These are phyloP conservation scores for Hippoglossus stenolepis DNA, from an alignment of 2,113 vertebrate genomes.

Conservation along the genomic window DNA sequence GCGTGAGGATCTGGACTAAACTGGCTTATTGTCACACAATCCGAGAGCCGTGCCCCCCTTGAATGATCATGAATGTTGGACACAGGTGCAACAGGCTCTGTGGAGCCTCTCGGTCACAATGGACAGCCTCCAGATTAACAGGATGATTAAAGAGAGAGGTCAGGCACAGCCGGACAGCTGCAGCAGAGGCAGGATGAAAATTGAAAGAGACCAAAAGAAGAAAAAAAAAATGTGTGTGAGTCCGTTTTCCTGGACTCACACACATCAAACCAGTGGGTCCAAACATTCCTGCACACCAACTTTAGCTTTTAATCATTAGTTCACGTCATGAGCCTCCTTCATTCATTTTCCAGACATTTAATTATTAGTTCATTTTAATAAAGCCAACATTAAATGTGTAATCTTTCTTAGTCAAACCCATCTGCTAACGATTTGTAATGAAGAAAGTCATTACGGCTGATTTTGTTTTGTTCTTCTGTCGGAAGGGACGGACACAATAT, in stretches of 20 bases:
- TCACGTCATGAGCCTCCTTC: background rate
- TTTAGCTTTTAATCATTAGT: background rate
- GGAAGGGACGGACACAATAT: background rate
- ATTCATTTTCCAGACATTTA: background rate
- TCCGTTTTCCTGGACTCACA: conserved; percentile 9
- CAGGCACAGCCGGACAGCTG: conserved; percentile 22
- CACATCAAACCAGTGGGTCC: background rate
- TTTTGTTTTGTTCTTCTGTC: background rate
- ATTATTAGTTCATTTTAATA: background rate
- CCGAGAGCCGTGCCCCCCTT: background rate
- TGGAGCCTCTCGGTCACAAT: background rate
- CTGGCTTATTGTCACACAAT: conserved; percentile 13
- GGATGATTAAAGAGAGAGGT: conserved; percentile 34
- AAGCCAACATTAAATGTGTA: background rate
- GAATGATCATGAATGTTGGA: conserved; percentile 9
- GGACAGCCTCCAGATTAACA: conserved; percentile 43
- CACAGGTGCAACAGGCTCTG: conserved; percentile 19
- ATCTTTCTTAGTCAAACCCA: background rate
- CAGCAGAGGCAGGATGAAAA: conserved; percentile 15
- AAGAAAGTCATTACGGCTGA: background rate
- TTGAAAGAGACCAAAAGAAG: conserved; percentile 7
- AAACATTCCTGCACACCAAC: background rate
- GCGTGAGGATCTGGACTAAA: background rate
- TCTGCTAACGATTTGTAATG: background rate
- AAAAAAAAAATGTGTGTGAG: no score